phyloP scores from a whole-genome alignment of 1,140 invertebrate genomes.

The Heterodera schachtii region DNA sequence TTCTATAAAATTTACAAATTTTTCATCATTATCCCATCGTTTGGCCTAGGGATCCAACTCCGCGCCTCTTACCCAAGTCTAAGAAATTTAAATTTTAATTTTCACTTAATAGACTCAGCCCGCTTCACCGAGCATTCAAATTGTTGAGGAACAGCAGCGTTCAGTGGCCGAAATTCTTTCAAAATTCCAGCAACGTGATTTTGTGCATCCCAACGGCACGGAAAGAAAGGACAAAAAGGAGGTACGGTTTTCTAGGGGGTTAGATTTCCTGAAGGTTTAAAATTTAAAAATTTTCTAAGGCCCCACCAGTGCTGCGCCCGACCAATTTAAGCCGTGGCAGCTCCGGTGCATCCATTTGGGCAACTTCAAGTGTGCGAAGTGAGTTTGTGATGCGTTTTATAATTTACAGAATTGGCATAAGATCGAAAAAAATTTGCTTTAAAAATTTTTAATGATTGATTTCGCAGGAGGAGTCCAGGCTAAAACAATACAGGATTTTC shows the following conservation, averaged over 20 bases:
- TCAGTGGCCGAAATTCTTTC: conserved; percentile 25
- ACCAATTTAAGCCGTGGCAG: neutral
- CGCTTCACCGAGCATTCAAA: neutral
- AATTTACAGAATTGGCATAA: too few relatives aligned
- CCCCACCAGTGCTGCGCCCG: neutral
- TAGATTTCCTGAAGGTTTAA: neutral
- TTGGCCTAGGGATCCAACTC: too few relatives aligned
- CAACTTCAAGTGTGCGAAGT: conserved; percentile 10
- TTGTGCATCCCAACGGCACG: conserved; percentile 10
- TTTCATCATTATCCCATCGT: too few relatives aligned
- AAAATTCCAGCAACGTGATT: conserved; percentile 25
- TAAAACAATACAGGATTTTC: too few relatives aligned
- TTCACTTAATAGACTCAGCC: too few relatives aligned
- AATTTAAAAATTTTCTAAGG: neutral
- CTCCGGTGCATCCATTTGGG: conserved; percentile 10
- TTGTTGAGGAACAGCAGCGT: conserved; percentile 22
- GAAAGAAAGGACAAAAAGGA: neutral
- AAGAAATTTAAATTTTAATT: too few relatives aligned
- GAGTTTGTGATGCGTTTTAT: neutral
- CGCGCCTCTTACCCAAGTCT: too few relatives aligned
- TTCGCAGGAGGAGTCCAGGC: too few relatives aligned
- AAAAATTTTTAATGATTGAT: too few relatives aligned
- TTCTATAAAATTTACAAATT: too few relatives aligned
- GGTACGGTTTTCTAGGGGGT: neutral
- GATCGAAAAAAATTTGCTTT: too few relatives aligned